Percentiles rank a stretch among this genome's conserved stretches.
Evolutionary conservation across 2,888 invertebrate genomes (phyloP).

Genomic region (Cryptosula pallasiana): DNA sequence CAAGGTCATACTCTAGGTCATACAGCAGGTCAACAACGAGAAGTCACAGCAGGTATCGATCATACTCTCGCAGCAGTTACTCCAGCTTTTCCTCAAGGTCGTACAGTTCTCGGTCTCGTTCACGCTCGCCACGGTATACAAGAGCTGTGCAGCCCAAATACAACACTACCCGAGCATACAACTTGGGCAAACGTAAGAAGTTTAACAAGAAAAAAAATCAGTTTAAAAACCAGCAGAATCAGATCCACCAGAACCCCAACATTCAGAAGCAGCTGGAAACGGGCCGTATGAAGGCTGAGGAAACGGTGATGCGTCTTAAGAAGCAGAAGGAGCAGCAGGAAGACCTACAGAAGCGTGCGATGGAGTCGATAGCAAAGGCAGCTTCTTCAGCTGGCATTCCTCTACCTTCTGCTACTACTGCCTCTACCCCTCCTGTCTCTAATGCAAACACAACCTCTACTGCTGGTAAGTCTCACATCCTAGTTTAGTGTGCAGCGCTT

Average conservation of each 20-base stretch:
- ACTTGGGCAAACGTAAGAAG: constrained; percentile 8
- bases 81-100: constrained; percentile 1
- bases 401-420: background rate
- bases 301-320: constrained; percentile 11
- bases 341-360: constrained; percentile 21
- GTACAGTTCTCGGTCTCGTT: constrained; percentile 14
- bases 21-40: constrained; percentile 13
- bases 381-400: constrained; percentile 21
- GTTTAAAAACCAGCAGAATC: constrained; percentile 21
- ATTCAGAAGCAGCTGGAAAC: constrained; percentile 23
- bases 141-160: constrained; percentile 15
- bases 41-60: constrained; percentile 15
- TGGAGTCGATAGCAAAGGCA: background rate
- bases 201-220: constrained; percentile 23
- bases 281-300: background rate
- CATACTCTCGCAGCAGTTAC: constrained; percentile 19
- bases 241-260: constrained; percentile 12
- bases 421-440: background rate
- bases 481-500: no score
- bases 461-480: constrained; percentile 16
- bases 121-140: constrained; percentile 10
- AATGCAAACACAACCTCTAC: background rate
- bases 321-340: constrained; percentile 19
- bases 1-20: constrained; percentile 21
- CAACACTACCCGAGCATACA: constrained; percentile 16